A percentile compares a stretch with the other conserved stretches of the same genome.
phyloP scores from a whole-genome alignment of 2,888 invertebrate species.

The Drosophila bunnanda region DNA sequence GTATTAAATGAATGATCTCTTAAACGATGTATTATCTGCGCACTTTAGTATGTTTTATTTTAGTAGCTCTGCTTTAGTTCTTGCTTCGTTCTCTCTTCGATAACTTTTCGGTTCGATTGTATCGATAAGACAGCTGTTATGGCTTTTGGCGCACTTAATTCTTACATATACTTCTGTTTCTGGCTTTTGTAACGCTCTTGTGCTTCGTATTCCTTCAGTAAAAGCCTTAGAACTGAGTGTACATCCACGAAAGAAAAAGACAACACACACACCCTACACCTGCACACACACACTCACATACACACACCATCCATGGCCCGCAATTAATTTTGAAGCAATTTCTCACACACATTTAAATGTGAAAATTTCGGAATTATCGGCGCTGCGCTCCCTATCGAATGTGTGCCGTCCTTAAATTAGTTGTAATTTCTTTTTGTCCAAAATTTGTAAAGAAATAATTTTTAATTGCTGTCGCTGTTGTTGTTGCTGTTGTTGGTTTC shows the following conservation, averaged over 20 bases:
- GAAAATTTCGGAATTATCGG: not conserved
- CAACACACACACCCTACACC: constrained; percentile 15
- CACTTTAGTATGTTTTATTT: not conserved
- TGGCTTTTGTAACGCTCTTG: constrained; percentile 19
- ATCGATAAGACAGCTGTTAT: not conserved
- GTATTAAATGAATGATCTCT: not conserved
- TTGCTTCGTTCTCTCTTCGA: not conserved
- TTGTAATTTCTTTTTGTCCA: not conserved
- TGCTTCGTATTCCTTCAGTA: constrained; percentile 9
- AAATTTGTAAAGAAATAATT: not conserved
- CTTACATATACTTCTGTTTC: not conserved
- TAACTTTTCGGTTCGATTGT: constrained; percentile 7
- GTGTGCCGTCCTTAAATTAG: constrained; percentile 7
- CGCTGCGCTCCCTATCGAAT: constrained; percentile 25
- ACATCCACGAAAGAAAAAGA: constrained; percentile 1
- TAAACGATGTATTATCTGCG: not conserved
- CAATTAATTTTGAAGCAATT: constrained; percentile 24
- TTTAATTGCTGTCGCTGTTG: constrained; percentile 22
- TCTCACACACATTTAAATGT: constrained; percentile 1
- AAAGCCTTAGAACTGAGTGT: constrained; percentile 42
- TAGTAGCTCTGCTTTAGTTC: not conserved
- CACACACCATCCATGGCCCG: constrained; percentile 16
- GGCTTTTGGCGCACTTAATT: not conserved
- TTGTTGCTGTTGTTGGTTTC: constrained; percentile 16
- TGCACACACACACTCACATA: constrained; percentile 4